Conservation (phyloP, 2,888 invertebrate genomes). For the Plagodis dolabraria region DNA sequence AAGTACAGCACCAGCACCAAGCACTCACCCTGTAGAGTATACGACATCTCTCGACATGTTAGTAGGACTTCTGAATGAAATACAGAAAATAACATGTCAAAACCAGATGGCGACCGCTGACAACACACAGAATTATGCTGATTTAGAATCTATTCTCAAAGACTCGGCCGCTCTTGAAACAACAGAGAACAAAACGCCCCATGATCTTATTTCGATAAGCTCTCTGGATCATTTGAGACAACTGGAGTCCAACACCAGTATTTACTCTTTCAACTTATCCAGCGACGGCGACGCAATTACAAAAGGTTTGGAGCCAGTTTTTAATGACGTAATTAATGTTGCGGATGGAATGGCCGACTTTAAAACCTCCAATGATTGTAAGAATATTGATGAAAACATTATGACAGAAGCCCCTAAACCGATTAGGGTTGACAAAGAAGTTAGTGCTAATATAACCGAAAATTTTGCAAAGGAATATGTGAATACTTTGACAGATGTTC, state of each 20-base stretch:
- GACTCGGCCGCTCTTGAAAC: conserved; percentile 42
- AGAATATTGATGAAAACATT: conserved; percentile 3
- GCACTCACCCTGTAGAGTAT: conserved; percentile 48
- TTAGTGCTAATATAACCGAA: conserved; percentile 47
- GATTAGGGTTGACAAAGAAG: conserved; percentile 59
- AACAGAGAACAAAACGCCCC: conserved; percentile 34
- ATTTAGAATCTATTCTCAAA: conserved; percentile 52
- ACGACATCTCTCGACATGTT: conserved; percentile 71
- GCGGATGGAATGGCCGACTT: conserved; percentile 2
- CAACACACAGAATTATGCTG: conserved; percentile 35
- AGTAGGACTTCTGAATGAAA: conserved; percentile 72
- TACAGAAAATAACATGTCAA: conserved; percentile 68
- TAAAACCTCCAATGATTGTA: conserved; percentile 7
- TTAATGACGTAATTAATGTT: conserved; percentile 1
- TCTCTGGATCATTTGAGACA: conserved; percentile 56
- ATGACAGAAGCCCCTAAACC: conserved; percentile 27
- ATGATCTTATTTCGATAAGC: conserved; percentile 51
- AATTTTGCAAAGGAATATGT: conserved; percentile 37
- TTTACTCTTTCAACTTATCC: conserved; percentile 54
- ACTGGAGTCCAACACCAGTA: conserved; percentile 54
- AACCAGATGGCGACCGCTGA: conserved; percentile 35
- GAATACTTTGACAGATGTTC: conserved; percentile 55
- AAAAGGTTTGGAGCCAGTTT: neutral
- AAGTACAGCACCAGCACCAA: neutral
- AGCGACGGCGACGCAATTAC: conserved; percentile 32